Percentiles rank a stretch among this genome's conserved stretches.
These are phyloP conservation scores for Brachionus koreanus DNA, from an alignment of 1,140 invertebrate species.

Conservation along the genomic window DNA sequence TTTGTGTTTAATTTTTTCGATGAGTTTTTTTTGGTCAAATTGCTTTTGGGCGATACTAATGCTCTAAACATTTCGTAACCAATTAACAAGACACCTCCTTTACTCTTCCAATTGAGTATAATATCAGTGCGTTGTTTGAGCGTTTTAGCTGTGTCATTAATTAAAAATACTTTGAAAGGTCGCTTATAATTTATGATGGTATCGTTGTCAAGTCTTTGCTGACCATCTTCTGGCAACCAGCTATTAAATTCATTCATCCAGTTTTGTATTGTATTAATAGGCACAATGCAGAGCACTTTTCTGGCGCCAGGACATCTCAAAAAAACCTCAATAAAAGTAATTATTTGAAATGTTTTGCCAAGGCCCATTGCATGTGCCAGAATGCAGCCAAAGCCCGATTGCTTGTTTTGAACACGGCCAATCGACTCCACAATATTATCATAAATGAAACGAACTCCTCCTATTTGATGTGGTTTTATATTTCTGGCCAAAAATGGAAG, in stretches of 20 bases:
- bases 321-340: slow-evolving; percentile 93
- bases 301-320: slow-evolving; percentile 80
- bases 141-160: slow-evolving; percentile 91
- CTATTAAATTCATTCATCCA: slow-evolving; percentile 96
- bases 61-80: slow-evolving; percentile 93
- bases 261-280: slow-evolving; percentile 97
- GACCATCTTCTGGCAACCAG: slow-evolving; percentile 76
- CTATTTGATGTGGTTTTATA: slow-evolving; percentile 95
- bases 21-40: slow-evolving; percentile 53
- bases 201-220: slow-evolving; percentile 50
- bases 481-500: slow-evolving; percentile 83
- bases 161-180: slow-evolving; percentile 78
- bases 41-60: slow-evolving; percentile 65
- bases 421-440: slow-evolving; percentile 92
- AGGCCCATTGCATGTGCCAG: slow-evolving; percentile 97
- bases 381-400: slow-evolving; percentile 90
- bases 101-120: slow-evolving; percentile 71
- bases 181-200: slow-evolving; percentile 61
- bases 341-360: slow-evolving; percentile 87
- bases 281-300: slow-evolving; percentile 90
- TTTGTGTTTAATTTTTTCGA: neutral
- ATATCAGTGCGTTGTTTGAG: slow-evolving; percentile 68
- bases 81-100: slow-evolving; percentile 87
- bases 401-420: slow-evolving; percentile 73
- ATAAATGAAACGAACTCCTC: slow-evolving; percentile 88